Evolutionary conservation across 2,113 vertebrate genomes (phyloP).

Genomic region (Mus pahari): DNA sequence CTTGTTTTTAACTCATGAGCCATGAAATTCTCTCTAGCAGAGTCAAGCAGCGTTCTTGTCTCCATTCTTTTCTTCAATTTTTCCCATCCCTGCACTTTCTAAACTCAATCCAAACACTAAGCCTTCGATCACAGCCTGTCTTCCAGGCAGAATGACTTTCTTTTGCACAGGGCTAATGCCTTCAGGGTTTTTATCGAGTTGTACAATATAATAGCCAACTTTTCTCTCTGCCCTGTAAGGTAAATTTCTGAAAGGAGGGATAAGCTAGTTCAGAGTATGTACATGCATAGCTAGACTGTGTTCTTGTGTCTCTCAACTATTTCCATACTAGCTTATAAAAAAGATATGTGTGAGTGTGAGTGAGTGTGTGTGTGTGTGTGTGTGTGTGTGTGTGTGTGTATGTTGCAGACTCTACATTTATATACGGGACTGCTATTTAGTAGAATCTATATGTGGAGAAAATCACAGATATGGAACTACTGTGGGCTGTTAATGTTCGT

Average conservation of each 20-base stretch:
- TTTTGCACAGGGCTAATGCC: neutral
- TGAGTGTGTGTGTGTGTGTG: neutral
- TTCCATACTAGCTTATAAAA: neutral
- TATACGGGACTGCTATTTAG: neutral
- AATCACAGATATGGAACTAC: neutral
- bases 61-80: neutral
- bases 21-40: neutral
- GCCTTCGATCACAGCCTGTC: neutral
- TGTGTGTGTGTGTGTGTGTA: neutral
- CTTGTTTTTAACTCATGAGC: neutral
- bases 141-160: neutral
- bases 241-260: neutral
- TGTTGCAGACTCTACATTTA: neutral
- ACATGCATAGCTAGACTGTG: rapidly evolving
- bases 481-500: neutral
- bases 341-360: neutral
- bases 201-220: neutral
- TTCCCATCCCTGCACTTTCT: neutral
- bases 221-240: neutral
- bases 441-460: neutral
- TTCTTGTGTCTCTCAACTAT: neutral
- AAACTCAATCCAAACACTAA: neutral
- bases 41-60: neutral
- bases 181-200: neutral
- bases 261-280: neutral